Evolutionary conservation across 2,797 vertebrate genomes (phyloP).

Genomic region (Nyctibius grandis): DNA sequence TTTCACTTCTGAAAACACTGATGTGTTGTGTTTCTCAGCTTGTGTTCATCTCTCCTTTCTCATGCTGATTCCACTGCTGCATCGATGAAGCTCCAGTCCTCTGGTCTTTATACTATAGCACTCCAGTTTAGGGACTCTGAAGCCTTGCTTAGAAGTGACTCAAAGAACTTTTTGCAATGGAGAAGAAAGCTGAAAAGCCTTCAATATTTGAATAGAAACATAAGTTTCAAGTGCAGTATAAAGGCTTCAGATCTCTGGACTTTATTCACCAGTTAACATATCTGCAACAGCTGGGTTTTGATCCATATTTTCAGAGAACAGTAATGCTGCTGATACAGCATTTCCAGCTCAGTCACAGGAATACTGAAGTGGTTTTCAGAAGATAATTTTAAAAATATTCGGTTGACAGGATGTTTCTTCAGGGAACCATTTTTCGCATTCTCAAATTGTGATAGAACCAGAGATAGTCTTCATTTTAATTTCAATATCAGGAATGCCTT

Average conservation of each 20-base stretch:
- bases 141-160: not conserved
- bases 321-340: conserved; percentile 53
- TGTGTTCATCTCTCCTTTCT: not conserved
- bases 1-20: not conserved
- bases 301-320: conserved; percentile 46
- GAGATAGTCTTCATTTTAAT: conserved; percentile 58
- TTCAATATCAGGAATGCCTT: conserved; percentile 47
- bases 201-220: conserved; percentile 45
- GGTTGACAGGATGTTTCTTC: conserved; percentile 58
- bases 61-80: not conserved
- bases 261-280: conserved; percentile 44
- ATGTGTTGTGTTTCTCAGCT: not conserved
- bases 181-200: conserved; percentile 18
- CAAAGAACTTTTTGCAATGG: not conserved
- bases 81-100: not conserved
- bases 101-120: not conserved
- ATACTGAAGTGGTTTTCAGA: conserved; percentile 31
- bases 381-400: conserved; percentile 49
- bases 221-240: conserved; percentile 4
- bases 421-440: conserved; percentile 43
- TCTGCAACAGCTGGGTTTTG: conserved; percentile 52
- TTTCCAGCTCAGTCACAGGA: conserved; percentile 39
- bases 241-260: conserved; percentile 39
- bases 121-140: not conserved
- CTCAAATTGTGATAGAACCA: conserved; percentile 38